Evolutionary conservation across 2,888 invertebrate genomes (phyloP).

Genomic region (Hedychridium roseum): DNA sequence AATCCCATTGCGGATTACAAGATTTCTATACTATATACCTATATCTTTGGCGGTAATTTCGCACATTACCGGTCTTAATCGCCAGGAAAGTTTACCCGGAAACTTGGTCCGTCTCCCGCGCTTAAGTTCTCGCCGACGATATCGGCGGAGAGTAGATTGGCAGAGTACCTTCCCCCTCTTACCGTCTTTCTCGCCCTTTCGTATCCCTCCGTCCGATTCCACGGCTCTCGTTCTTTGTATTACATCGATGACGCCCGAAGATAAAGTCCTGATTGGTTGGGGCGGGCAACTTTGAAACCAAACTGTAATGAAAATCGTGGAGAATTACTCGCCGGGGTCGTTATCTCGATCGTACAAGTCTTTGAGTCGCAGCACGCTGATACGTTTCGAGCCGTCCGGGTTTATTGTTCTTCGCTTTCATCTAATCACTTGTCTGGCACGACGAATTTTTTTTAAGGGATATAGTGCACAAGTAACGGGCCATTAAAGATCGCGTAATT

Average conservation of each 20-base stretch:
- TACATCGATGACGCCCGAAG: conserved; percentile 55
- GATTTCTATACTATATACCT: too few species aligned
- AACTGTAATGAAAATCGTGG: conserved; percentile 54
- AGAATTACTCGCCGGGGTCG: conserved; percentile 43
- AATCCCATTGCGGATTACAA: too few species aligned
- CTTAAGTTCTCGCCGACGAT: conserved; percentile 42
- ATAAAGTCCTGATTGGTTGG: conserved; percentile 57
- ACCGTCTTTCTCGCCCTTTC: not conserved
- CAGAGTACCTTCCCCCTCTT: conserved; percentile 7
- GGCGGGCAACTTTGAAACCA: conserved; percentile 49
- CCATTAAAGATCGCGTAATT: not conserved
- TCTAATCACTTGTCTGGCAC: conserved; percentile 1
- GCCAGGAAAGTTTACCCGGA: conserved; percentile 38
- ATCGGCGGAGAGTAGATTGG: conserved; percentile 48
- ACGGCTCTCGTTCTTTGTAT: too few species aligned
- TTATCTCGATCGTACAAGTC: conserved; percentile 50
- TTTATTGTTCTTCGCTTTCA: not conserved
- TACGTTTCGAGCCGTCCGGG: not conserved
- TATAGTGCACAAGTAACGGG: not conserved
- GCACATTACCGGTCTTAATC: conserved; percentile 42
- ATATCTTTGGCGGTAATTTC: conserved; percentile 35
- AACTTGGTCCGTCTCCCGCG: conserved; percentile 30
- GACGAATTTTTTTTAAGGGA: not conserved
- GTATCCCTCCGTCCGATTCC: not conserved
- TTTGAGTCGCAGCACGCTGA: conserved; percentile 17